phyloP scores from a whole-genome alignment of 1,140 invertebrate species.

The Aleiodes sp. region DNA sequence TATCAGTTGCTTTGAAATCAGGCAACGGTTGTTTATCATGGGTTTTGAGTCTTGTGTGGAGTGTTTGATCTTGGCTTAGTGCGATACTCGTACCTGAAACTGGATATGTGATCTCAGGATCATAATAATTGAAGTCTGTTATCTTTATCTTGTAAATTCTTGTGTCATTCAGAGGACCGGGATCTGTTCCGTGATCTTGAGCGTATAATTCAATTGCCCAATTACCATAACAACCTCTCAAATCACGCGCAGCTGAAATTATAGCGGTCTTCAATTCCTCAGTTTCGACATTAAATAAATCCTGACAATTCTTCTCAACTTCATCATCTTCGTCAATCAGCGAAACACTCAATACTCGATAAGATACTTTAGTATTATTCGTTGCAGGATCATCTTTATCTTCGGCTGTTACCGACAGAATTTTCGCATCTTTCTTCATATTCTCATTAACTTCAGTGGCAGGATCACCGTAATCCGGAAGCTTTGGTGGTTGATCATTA shows the following conservation, averaged over 20 bases:
- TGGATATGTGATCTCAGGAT: conserved; percentile 63
- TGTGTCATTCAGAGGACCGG: conserved; percentile 51
- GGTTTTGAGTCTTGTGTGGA: conserved; percentile 37
- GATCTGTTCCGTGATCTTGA: conserved; percentile 62
- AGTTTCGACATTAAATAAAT: conserved; percentile 60
- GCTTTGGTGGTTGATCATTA: conserved; percentile 67
- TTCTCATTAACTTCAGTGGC: conserved; percentile 60
- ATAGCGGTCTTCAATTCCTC: conserved; percentile 55
- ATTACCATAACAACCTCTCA: conserved; percentile 67
- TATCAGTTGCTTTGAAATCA: conserved; percentile 57
- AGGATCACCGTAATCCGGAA: conserved; percentile 49
- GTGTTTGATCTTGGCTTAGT: conserved; percentile 45
- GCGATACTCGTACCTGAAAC: conserved; percentile 46
- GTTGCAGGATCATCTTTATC: conserved; percentile 66
- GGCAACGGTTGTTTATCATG: conserved; percentile 42
- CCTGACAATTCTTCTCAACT: conserved; percentile 36
- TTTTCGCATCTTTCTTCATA: conserved; percentile 43
- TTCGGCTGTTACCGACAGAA: conserved; percentile 54
- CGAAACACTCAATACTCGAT: conserved; percentile 49
- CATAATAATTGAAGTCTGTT: conserved; percentile 64
- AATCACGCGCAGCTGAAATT: conserved; percentile 54
- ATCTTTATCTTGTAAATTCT: conserved; percentile 58
- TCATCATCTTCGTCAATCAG: conserved; percentile 7
- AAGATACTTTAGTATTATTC: conserved; percentile 64
- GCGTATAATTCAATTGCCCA: conserved; percentile 61